A percentile compares a stretch with the other conserved stretches of the same genome.
Evolutionary conservation across 2,113 vertebrate genomes (phyloP).

Genomic region (Eretmochelys imbricata): DNA sequence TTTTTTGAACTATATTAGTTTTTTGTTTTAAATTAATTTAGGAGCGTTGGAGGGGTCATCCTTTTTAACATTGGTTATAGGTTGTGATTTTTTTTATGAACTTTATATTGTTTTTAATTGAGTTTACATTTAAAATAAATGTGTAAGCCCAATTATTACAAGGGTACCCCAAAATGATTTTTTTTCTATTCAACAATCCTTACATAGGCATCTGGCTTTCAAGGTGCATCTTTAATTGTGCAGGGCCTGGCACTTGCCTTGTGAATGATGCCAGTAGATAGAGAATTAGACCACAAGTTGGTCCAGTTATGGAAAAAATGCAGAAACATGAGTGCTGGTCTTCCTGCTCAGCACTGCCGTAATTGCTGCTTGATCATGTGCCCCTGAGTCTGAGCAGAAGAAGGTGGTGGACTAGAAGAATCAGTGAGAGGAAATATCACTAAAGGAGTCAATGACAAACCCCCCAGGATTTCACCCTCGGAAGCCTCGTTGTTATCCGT

Average conservation of each 20-base stretch:
- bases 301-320: background rate
- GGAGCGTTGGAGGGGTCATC: background rate
- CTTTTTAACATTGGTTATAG: background rate
- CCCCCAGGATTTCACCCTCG: background rate
- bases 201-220: background rate
- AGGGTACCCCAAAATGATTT: background rate
- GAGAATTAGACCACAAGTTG: background rate
- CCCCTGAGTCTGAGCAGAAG: background rate
- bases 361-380: background rate
- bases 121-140: background rate
- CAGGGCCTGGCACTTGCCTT: background rate
- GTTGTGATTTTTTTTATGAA: background rate
- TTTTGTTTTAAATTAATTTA: background rate
- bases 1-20: background rate
- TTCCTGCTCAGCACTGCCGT: background rate
- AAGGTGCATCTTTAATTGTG: slow-evolving; percentile 14
- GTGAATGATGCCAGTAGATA: background rate
- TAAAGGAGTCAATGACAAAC: background rate
- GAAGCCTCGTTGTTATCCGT: background rate
- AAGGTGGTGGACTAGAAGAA: background rate
- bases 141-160: background rate
- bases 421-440: background rate
- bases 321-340: background rate
- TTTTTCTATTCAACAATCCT: background rate
- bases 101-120: no score